A percentile compares a stretch with the other conserved stretches of the same genome.
Evolutionary conservation across 2,113 vertebrate species (phyloP).

Genomic region (Anarhynchus alexandrinus): DNA sequence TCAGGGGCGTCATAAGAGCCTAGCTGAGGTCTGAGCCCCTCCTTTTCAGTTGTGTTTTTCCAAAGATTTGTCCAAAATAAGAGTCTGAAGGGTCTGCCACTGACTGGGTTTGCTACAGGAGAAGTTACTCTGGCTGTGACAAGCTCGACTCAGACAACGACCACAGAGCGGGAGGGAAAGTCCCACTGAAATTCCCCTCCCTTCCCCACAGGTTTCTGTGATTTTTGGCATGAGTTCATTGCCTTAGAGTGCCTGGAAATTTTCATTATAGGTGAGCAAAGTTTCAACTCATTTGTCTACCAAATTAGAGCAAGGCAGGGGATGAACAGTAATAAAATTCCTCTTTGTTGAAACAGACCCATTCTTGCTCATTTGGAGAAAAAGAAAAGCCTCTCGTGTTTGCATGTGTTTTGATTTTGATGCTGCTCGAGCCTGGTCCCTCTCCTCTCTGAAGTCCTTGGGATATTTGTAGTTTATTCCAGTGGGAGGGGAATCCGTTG

Average conservation of each 20-base stretch:
- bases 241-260: constrained; percentile 63
- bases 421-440: not conserved
- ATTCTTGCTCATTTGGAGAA: constrained; percentile 46
- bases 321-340: constrained; percentile 39
- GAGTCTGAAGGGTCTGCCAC: not conserved
- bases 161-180: constrained; percentile 52
- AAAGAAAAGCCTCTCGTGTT: not conserved
- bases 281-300: constrained; percentile 53
- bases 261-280: constrained; percentile 62
- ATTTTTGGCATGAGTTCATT: constrained; percentile 47
- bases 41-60: not conserved
- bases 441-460: not conserved
- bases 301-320: constrained; percentile 14
- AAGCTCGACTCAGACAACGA: constrained; percentile 3
- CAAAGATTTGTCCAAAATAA: not conserved
- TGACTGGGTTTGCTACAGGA: not conserved
- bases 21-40: not conserved
- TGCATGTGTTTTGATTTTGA: constrained; percentile 48
- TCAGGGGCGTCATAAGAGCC: not conserved
- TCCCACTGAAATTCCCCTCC: constrained; percentile 65
- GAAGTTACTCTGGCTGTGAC: not conserved
- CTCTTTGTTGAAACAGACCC: not conserved
- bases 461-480: not conserved
- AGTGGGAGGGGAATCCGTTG: not conserved
- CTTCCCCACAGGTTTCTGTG: constrained; percentile 56